Percentiles rank a stretch among this genome's conserved stretches.
Evolutionary conservation across 2,888 invertebrate species (phyloP).

Genomic region (Amblyteles armatorius): DNA sequence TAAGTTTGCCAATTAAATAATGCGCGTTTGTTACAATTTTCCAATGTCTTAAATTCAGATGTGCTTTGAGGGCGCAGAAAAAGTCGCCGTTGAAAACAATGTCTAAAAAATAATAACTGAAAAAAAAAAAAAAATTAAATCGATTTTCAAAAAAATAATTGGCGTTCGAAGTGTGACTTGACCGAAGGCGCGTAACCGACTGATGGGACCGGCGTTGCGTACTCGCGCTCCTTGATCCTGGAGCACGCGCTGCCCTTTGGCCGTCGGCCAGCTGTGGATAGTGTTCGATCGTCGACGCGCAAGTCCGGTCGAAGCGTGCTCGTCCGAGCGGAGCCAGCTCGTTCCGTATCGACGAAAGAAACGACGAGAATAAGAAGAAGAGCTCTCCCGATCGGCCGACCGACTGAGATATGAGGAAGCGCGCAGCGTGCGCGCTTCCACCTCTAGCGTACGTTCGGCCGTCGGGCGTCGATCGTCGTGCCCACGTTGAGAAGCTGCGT

Average conservation of each 20-base stretch:
- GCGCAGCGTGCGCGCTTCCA: conserved; percentile 39
- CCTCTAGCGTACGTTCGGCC: conserved; percentile 29
- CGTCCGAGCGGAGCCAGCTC: not conserved
- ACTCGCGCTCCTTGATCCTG: conserved; percentile 63
- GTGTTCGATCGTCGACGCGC: conserved; percentile 7
- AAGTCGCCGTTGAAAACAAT: not conserved
- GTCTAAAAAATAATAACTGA: not conserved
- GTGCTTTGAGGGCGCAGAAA: not conserved
- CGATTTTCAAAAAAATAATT: not conserved
- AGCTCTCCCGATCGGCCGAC: conserved; percentile 2
- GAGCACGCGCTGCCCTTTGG: conserved; percentile 68
- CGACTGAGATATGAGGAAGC: conserved; percentile 58
- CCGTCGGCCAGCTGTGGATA: conserved; percentile 43
- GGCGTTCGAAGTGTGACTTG: conserved; percentile 12
- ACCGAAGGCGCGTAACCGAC: conserved; percentile 49
- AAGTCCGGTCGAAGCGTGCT: not conserved
- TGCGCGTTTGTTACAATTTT: not conserved
- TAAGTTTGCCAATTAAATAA: not conserved
- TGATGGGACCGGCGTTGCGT: conserved; percentile 43
- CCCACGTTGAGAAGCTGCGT: conserved; percentile 35
- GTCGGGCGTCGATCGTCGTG: conserved; percentile 46
- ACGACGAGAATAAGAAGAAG: conserved; percentile 24
- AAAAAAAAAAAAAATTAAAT: not conserved
- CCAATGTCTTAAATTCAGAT: not conserved
- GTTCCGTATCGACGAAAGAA: conserved; percentile 12